These are phyloP conservation scores for Arenaria interpres DNA, from an alignment of 2,113 vertebrate species.

Conservation along the genomic window DNA sequence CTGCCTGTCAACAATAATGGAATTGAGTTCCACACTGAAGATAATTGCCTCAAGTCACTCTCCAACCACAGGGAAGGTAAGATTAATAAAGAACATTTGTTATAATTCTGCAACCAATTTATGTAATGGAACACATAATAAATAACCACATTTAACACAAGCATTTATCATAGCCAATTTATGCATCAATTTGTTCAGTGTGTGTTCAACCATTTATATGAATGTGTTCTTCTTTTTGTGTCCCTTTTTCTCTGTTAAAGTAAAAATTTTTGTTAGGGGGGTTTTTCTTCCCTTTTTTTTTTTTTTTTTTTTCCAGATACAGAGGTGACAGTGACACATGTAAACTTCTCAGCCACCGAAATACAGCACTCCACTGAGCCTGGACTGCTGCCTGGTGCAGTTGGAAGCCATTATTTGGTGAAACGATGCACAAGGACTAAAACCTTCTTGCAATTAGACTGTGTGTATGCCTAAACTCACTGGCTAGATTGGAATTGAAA, in stretches of 20 bases:
- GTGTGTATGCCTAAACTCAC: neutral
- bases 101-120: constrained; percentile 76
- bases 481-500: neutral
- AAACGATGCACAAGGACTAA: neutral
- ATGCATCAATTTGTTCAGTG: constrained; percentile 65
- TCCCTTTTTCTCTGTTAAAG: constrained; percentile 15
- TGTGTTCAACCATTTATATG: constrained; percentile 63
- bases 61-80: constrained; percentile 58
- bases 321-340: neutral
- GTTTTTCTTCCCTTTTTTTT: neutral
- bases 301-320: neutral
- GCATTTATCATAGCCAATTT: constrained; percentile 74
- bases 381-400: neutral
- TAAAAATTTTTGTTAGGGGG: constrained; percentile 43
- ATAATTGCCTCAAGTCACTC: constrained; percentile 63
- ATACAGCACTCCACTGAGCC: neutral
- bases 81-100: constrained; percentile 77
- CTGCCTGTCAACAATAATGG: constrained; percentile 29
- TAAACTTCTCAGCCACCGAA: neutral
- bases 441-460: neutral
- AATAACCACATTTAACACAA: constrained; percentile 66
- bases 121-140: constrained; percentile 72
- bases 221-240: constrained; percentile 24
- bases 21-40: constrained; percentile 48
- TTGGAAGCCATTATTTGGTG: constrained; percentile 44